Percentiles rank a stretch among this genome's conserved stretches.
Evolutionary conservation across 2,888 invertebrate genomes (phyloP).

Genomic region (Choreutis nemorana): DNA sequence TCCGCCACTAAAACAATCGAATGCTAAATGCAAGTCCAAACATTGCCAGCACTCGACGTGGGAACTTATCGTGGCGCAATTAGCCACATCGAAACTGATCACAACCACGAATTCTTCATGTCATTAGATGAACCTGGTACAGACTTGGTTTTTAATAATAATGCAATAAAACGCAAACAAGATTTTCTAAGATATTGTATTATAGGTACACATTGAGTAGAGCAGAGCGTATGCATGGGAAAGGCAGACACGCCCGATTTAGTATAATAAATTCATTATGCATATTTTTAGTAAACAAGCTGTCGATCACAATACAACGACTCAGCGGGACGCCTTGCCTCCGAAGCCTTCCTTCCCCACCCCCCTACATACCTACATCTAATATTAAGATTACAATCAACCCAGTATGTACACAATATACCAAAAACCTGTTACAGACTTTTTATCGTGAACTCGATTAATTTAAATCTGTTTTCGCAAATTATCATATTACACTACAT

Average conservation of each 20-base stretch:
- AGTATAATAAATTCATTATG: conserved; percentile 66
- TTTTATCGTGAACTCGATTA: conserved; percentile 29
- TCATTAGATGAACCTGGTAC: too few species aligned
- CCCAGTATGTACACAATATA: conserved; percentile 22
- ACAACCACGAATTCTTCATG: too few species aligned
- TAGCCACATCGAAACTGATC: conserved; percentile 43
- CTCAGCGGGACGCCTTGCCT: conserved; percentile 52
- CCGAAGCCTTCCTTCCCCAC: conserved; percentile 42
- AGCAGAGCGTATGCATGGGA: not conserved
- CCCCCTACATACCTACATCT: conserved; percentile 28
- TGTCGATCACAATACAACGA: conserved; percentile 61
- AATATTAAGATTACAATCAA: conserved; percentile 35
- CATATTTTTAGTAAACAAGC: conserved; percentile 67
- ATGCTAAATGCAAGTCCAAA: conserved; percentile 61
- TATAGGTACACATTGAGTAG: too few species aligned
- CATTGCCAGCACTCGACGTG: conserved; percentile 59
- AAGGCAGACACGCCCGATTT: conserved; percentile 34
- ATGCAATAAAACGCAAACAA: too few species aligned
- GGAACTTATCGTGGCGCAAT: conserved; percentile 58
- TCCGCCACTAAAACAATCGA: conserved; percentile 63
- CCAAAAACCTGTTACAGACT: conserved; percentile 41
- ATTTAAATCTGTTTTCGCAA: conserved; percentile 43
- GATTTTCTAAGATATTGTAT: too few species aligned
- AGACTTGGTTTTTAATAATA: too few species aligned
- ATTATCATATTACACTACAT: conserved; percentile 56